Percentiles rank a stretch among this genome's conserved stretches.
These are phyloP conservation scores for Eupithecia subfuscata DNA, from an alignment of 2,888 invertebrate species.

Conservation along the genomic window DNA sequence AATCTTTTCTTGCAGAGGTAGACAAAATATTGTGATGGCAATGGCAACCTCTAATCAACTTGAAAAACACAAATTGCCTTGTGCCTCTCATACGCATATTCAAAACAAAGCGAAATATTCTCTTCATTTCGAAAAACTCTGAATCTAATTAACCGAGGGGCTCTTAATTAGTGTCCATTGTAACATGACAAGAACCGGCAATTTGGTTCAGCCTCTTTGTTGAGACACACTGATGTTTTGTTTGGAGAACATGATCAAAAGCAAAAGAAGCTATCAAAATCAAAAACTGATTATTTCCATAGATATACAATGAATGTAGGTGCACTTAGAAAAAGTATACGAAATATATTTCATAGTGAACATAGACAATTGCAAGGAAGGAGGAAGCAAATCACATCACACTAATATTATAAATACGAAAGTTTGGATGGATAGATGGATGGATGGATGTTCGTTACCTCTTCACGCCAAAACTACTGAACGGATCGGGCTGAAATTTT, in stretches of 20 bases:
- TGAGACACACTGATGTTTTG: slow-evolving; percentile 58
- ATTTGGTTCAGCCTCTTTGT: slow-evolving; percentile 64
- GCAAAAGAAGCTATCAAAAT: background rate
- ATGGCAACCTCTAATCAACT: slow-evolving; percentile 4
- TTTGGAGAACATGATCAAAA: background rate
- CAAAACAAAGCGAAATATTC: slow-evolving; percentile 68
- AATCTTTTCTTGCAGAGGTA: too few species aligned
- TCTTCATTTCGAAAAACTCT: slow-evolving; percentile 61
- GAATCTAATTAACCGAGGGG: slow-evolving; percentile 75
- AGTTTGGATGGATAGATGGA: too few species aligned
- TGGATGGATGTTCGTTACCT: too few species aligned
- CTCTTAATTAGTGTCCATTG: slow-evolving; percentile 82
- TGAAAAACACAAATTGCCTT: slow-evolving; percentile 44
- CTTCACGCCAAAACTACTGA: too few species aligned
- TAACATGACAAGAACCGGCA: slow-evolving; percentile 77
- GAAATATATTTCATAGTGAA: too few species aligned
- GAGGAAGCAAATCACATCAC: too few species aligned
- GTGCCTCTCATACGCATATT: slow-evolving; percentile 43
- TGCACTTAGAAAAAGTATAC: too few species aligned
- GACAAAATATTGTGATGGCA: background rate
- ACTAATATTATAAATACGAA: too few species aligned
- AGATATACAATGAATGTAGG: too few species aligned
- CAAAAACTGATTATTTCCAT: too few species aligned
- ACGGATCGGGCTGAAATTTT: too few species aligned
- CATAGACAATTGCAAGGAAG: too few species aligned